Conservation (phyloP, 2,113 vertebrate species). For the Zapornia atra region DNA sequence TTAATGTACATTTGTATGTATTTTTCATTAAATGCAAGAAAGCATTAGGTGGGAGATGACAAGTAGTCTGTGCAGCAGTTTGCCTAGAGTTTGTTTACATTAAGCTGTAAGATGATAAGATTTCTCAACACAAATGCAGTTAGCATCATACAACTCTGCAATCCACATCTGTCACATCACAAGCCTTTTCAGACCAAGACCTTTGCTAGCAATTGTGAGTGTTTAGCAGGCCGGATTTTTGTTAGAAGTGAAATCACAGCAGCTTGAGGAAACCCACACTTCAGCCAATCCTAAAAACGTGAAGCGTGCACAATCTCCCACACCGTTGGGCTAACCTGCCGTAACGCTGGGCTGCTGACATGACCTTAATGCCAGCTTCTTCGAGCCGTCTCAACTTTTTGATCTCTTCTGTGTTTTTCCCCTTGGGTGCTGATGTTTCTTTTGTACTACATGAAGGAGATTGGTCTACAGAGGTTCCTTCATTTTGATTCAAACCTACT, state of each 20-base stretch:
- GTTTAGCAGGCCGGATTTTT: not conserved
- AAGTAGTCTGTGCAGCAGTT: not conserved
- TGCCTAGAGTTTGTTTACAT: not conserved
- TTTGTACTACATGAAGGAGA: constrained; percentile 46
- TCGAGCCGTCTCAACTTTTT: constrained; percentile 83
- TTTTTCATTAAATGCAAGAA: not conserved
- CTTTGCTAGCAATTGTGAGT: not conserved
- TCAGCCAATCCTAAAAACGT: not conserved
- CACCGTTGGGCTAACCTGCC: constrained; percentile 84
- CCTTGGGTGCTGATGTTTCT: constrained; percentile 51
- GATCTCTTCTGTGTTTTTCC: constrained; percentile 75
- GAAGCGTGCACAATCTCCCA: constrained; percentile 51
- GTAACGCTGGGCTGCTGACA: constrained; percentile 87
- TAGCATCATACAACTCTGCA: not conserved
- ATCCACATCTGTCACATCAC: not conserved
- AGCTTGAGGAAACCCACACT: not conserved
- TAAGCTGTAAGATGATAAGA: not conserved
- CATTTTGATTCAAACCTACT: not conserved
- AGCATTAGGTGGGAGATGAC: not conserved
- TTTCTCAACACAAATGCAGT: constrained; percentile 10
- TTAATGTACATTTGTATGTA: not conserved
- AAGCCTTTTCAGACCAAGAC: constrained; percentile 11
- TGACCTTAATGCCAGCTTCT: constrained; percentile 90
- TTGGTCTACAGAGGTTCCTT: constrained; percentile 54
- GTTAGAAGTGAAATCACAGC: constrained; percentile 8